Evolutionary conservation across 2,797 vertebrate genomes (phyloP), one percentile per base, ranked within the genome.

Genomic region (Graptemys geographica): DNA sequence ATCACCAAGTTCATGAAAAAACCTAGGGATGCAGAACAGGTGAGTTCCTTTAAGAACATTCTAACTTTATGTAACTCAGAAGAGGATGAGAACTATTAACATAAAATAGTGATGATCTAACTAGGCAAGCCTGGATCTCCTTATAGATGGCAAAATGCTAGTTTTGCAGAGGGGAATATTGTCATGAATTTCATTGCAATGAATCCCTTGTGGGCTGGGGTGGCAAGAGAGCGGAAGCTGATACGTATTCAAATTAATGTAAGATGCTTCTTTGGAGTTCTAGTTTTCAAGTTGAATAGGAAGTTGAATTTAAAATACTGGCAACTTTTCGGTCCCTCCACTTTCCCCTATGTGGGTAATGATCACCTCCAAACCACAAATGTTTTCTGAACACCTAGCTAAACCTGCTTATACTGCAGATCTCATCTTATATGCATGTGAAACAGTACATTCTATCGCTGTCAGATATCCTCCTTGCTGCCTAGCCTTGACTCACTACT

Each of bases 1-100:
- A 99, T 99, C 98, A 99, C 99, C 0, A 99, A 98, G 96, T 99
- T 99, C 98, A 99, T 99, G 99, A 99, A 99, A 97, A 99, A 97
- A 88, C 98, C 98, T 41, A 94, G 98, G 5, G 98, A 98, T 3
- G 94, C 98, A 0, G 98, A 98, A n/a, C 99, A 98, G 99, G 99
- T 99, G 97, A 97, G 96, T 44, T n/a, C 5, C 49, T 79, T 9
- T 33, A 1, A 3, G 0, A 2, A 3, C 11, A 5, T 16, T 51
- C 33, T 69, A 12, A 44, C 47, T 21, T 44, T 19, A 74, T 44
- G 21, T 44, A 74, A 74, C 25, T 44, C 6, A 28, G 72, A 47
- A 47, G 41, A 23, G 12, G 44, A 28, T 47, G 41, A 47, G 41
- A 76, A 47, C 25, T 4, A 8, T 44, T 15, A 12, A 76, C 25